These are phyloP conservation scores for Bos javanicus DNA, from an alignment of 2,113 vertebrate genomes.

Conservation along the genomic window DNA sequence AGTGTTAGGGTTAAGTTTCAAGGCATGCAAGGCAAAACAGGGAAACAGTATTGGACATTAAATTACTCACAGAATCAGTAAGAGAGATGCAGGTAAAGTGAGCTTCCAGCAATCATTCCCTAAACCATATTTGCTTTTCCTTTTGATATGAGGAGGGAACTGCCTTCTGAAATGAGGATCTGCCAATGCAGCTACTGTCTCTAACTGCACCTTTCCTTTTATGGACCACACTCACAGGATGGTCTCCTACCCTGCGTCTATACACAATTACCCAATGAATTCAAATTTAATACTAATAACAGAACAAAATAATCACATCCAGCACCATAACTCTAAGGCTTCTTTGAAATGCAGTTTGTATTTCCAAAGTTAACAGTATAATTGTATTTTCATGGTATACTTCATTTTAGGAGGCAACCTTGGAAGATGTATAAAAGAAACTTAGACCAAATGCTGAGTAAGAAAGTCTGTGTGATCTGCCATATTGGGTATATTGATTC, in stretches of 20 bases:
- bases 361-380: neutral
- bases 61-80: neutral
- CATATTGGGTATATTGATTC: neutral
- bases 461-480: neutral
- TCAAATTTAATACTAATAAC: neutral
- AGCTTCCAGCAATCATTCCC: neutral
- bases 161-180: neutral
- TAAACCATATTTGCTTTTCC: neutral
- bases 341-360: neutral
- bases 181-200: neutral
- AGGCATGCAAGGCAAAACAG: neutral
- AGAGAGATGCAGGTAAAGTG: neutral
- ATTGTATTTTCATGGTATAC: neutral
- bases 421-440: neutral
- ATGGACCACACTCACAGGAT: neutral
- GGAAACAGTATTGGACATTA: neutral
- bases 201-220: neutral
- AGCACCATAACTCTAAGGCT: neutral
- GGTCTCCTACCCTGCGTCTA: neutral
- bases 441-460: neutral
- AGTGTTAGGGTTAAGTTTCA: neutral
- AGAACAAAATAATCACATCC: neutral
- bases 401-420: neutral
- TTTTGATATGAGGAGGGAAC: neutral
- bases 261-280: neutral